A percentile compares a stretch with the other conserved stretches of the same genome.
Conservation (phyloP, 2,113 vertebrate genomes). For the Mandrillus leucophaeus region DNA sequence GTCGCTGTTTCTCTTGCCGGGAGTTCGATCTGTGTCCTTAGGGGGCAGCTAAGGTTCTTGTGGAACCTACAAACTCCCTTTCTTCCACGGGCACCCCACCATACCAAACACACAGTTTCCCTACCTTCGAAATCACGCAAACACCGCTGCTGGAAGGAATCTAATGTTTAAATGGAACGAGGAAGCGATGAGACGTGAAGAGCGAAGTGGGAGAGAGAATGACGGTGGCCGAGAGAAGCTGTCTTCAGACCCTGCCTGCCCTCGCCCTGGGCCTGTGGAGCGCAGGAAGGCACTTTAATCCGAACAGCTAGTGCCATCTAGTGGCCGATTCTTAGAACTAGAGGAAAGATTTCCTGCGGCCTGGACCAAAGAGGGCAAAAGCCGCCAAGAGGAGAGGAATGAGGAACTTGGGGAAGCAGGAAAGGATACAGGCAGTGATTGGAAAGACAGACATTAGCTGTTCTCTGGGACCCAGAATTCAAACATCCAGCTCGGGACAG, state of each 20-base stretch:
- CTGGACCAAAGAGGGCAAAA: background rate
- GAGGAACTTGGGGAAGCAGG: background rate
- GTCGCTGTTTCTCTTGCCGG: accelerated
- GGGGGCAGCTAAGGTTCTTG: background rate
- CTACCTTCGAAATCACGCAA: background rate
- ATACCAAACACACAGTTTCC: background rate
- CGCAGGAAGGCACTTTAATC: accelerated
- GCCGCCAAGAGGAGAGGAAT: too few relatives aligned
- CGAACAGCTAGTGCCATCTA: conserved; percentile 59
- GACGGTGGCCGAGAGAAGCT: background rate
- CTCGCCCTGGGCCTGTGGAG: accelerated
- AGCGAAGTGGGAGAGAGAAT: background rate
- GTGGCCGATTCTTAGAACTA: background rate
- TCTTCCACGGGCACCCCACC: background rate
- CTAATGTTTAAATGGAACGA: background rate
- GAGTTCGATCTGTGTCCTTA: background rate
- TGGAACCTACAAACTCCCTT: background rate
- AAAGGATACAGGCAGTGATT: background rate
- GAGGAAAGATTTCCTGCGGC: background rate
- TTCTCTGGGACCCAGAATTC: background rate
- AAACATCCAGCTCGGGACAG: background rate
- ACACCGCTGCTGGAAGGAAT: background rate
- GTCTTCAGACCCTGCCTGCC: background rate
- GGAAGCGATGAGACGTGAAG: too few relatives aligned
- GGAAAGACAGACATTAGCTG: background rate